Base-by-base conservation (phyloP, 2,888 invertebrate genomes). In the Muscina levida region DNA sequence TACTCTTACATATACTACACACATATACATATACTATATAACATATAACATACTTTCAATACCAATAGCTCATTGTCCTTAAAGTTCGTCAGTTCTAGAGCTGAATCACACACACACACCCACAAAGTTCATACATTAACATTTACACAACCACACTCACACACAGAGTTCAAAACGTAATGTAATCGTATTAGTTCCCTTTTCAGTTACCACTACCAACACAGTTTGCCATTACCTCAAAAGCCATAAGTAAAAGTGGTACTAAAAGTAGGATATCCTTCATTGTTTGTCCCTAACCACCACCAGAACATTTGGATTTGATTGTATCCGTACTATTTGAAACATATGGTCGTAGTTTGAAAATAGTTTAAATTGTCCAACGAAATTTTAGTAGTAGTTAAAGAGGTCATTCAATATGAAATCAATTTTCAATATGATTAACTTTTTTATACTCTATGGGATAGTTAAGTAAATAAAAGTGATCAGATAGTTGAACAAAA, bases 1-100 rank as follows among this genome's bases (percentile, higher is more conserved):
- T 48, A 72, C 68, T n/a, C 56, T 24, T 66, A 76, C 31, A 75
- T 62, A 71, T 72, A 51, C 56, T 2, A 73, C 31, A 56, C n/a
- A 15, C 46, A 59, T 13, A 39, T 56, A 62, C 31, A 26, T 15
- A 26, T 6, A 53, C 42, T 13, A 24, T 24, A 68, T 39, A 3
- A 31, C 31, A 31, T 31, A 31, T 31, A 31, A n/a, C n/a, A n/a
- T n/a, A n/a, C n/a, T n/a, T n/a, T n/a, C n/a, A n/a, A n/a, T n/a
- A n/a, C n/a, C n/a, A n/a, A n/a, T n/a, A n/a, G n/a, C n/a, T n/a
- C n/a, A n/a, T n/a, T n/a, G n/a, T n/a, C n/a, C n/a, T n/a, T n/a
- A n/a, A n/a, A n/a, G n/a, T n/a, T n/a, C n/a, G n/a, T n/a, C n/a
- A n/a, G n/a, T n/a, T n/a, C n/a, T 31, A 31, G 31, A 31, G 31